Evolutionary conservation across 2,113 vertebrate species (phyloP), one percentile per base, ranked within the genome.

Genomic region (Pomatostomus ruficeps): DNA sequence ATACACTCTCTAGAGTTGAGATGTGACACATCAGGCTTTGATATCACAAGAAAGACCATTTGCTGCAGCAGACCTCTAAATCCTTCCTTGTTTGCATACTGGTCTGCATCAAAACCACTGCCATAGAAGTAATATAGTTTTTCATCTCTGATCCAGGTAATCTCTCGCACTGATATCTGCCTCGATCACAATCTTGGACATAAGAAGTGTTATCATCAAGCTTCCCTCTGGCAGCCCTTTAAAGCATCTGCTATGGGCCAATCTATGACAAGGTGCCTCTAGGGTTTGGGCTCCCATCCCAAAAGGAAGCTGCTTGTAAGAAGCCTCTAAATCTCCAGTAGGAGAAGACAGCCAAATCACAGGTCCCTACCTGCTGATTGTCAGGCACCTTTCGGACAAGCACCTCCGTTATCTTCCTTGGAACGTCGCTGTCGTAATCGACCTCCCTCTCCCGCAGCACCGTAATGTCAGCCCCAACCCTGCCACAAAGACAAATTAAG

Each of bases 301-400:
- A 52, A 72, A 95, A 58, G 62, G 65, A 85, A 91, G 46, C 40
- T 57, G 49, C 67, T 55, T 4, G 1, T 45, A 78, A 3, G 9
- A 93, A 91, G 67, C 51, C 63, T 71, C 24, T 26, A 38, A 40
- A 21, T 33, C 51, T 48, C 67, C 36, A 58, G 23, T 29, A 65
- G 59, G 29, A 61, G 70, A 72, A 65, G 59, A 49, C 0, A 6
- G 72, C 23, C 10, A 45, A 68, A 82, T 33, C 4, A 2, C 33
- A 85, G 78, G 33, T 67, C 71, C 94, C 93, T 90, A 99, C 99
- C 99, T 99, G 99, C 71, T 99, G 99, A 97, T 99, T 99, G 96
- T 99, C 99, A 28, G 99, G 99, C 81, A 99, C 99, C 95, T 99
- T 99, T 82, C 99, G 98, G 87, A 99, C 98, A 52, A 99, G 98